Percentiles rank a stretch among this genome's conserved stretches.
Conservation (phyloP, 2,888 invertebrate species). For the Argyresthia goedartella region DNA sequence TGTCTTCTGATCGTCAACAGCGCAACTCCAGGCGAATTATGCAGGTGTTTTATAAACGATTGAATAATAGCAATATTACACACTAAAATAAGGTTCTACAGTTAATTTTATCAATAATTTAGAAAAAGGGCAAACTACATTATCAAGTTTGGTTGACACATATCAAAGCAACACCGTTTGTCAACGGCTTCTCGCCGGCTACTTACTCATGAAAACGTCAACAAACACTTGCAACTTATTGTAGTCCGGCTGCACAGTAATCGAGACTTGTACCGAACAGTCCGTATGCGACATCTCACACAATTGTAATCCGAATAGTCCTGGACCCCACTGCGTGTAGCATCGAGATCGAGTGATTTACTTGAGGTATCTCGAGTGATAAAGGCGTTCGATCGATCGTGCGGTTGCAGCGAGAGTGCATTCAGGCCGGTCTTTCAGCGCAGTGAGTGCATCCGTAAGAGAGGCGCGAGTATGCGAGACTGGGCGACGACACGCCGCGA, state of each 20-base stretch:
- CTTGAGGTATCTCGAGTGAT: no score
- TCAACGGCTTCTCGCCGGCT: conserved; percentile 4
- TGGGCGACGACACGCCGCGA: conserved; percentile 50
- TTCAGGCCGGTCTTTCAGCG: conserved; percentile 1
- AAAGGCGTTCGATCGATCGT: not conserved
- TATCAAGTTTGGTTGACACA: not conserved
- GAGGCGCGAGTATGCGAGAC: conserved; percentile 32
- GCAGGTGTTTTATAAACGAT: no score
- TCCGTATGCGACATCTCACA: conserved; percentile 65
- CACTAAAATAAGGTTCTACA: no score
- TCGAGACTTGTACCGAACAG: conserved; percentile 60
- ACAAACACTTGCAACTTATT: conserved; percentile 58
- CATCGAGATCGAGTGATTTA: no score
- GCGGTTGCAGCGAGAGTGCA: not conserved
- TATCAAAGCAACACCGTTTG: not conserved
- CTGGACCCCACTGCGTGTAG: not conserved
- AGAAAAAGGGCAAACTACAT: no score
- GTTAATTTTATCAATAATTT: no score
- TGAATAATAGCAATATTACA: no score
- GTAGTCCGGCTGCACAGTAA: conserved; percentile 56
- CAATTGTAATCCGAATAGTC: conserved; percentile 32
- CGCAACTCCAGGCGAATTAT: no score
- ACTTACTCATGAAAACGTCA: conserved; percentile 70
- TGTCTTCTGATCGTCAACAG: no score
- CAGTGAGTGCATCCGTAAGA: conserved; percentile 25